phyloP scores from a whole-genome alignment of 2,113 vertebrate species.

The Euleptes europaea region DNA sequence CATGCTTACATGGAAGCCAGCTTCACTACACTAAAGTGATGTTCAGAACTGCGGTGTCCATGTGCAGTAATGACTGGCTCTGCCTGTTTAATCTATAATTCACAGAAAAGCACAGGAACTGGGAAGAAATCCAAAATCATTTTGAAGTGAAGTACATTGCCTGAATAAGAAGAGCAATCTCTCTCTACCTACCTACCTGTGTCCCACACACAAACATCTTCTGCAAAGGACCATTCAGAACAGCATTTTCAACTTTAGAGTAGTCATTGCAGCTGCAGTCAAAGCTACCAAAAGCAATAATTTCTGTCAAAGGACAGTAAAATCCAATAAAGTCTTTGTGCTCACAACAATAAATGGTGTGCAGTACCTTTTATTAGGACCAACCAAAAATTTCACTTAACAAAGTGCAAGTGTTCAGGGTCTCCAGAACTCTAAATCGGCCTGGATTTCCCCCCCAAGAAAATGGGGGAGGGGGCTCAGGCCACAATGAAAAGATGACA shows the following conservation, averaged over 20 bases:
- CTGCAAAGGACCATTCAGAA: background rate
- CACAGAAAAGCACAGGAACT: constrained; percentile 26
- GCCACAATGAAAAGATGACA: too few species aligned
- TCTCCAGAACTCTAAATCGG: too few species aligned
- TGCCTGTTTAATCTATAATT: constrained; percentile 16
- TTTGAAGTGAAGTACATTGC: background rate
- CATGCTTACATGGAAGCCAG: background rate
- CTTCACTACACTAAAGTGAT: background rate
- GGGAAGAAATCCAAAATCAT: constrained; percentile 36
- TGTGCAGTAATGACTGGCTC: constrained; percentile 15
- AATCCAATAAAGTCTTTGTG: constrained; percentile 8
- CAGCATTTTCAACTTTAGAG: constrained; percentile 21
- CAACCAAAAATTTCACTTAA: too few species aligned
- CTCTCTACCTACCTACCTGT: background rate
- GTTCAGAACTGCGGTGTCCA: background rate
- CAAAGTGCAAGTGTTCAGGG: too few species aligned
- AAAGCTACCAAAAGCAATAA: constrained; percentile 36
- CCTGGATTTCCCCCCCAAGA: too few species aligned
- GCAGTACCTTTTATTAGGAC: background rate
- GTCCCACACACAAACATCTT: background rate
- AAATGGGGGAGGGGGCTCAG: too few species aligned
- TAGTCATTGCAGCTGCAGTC: constrained; percentile 11
- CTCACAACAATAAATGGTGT: constrained; percentile 30
- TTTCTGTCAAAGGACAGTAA: constrained; percentile 25
- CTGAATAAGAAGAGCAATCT: background rate